Percentiles rank a stretch among this genome's conserved stretches.
Conservation (phyloP, 37 sponge, comb jelly and placozoan species). For the Bolinopsis microptera region DNA sequence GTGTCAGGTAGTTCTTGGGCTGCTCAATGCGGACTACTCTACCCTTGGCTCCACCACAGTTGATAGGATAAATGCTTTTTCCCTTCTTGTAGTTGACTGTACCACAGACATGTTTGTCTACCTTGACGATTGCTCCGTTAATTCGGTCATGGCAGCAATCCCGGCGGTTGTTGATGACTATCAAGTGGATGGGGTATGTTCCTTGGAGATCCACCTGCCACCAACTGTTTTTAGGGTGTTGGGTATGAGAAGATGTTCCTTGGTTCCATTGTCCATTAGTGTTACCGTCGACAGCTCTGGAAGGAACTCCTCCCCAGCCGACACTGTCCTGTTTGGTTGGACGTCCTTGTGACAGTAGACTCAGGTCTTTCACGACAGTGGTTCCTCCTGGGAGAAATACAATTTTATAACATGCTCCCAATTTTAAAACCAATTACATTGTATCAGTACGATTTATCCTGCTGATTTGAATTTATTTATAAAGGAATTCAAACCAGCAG, state of each 20-base stretch:
- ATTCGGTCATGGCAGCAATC: slow-evolving; percentile 3
- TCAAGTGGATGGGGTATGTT: not conserved
- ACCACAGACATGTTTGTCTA: not conserved
- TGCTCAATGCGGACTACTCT: not conserved
- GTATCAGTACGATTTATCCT: too few species aligned
- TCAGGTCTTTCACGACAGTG: not conserved
- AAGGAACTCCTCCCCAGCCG: slow-evolving; percentile 4
- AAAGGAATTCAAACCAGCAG: too few species aligned
- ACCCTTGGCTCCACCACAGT: slow-evolving; percentile 17
- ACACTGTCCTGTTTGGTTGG: not conserved
- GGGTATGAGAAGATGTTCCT: not conserved
- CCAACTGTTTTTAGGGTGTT: slow-evolving; percentile 9
- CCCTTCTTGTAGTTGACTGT: not conserved
- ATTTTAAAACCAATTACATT: too few species aligned
- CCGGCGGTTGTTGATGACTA: not conserved
- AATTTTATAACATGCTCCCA: too few species aligned
- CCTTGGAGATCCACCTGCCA: slow-evolving; percentile 14
- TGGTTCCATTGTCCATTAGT: not conserved
- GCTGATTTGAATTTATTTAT: too few species aligned
- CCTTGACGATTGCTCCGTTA: not conserved
- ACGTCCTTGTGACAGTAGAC: not conserved
- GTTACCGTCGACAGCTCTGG: slow-evolving; percentile 17
- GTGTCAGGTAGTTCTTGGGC: not conserved
- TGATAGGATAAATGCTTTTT: not conserved
- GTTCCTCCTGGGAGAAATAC: not conserved